These are phyloP conservation scores for Hermaeophaga mercurialis DNA, from an alignment of 2,888 invertebrate species.

Conservation along the genomic window DNA sequence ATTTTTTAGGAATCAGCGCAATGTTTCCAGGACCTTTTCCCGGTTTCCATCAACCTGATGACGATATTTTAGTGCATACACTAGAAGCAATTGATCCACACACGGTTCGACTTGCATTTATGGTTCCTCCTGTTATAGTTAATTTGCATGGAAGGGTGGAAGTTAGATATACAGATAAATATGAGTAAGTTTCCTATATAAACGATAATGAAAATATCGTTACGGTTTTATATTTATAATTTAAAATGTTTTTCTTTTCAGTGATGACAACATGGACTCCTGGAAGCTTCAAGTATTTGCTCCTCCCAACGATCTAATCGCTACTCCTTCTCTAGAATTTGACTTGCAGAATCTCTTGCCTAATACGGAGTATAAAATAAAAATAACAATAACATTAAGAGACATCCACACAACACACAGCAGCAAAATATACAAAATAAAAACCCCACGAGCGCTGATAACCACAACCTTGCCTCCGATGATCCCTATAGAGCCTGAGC, in stretches of 20 bases:
- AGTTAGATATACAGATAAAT: slow-evolving; percentile 81
- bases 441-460: slow-evolving; percentile 65
- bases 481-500: slow-evolving; percentile 73
- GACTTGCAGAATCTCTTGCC: slow-evolving; percentile 77
- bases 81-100: slow-evolving; percentile 79
- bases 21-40: slow-evolving; percentile 51
- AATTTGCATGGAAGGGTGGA: slow-evolving; percentile 88
- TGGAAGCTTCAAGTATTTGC: slow-evolving; percentile 89
- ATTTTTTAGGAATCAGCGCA: slow-evolving; percentile 27
- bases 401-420: slow-evolving; percentile 79
- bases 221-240: no score
- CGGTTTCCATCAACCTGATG: slow-evolving; percentile 52
- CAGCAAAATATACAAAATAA: slow-evolving; percentile 76
- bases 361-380: slow-evolving; percentile 80
- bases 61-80: slow-evolving; percentile 62
- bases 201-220: no score
- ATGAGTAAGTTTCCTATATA: slow-evolving; percentile 68
- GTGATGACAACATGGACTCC: slow-evolving; percentile 66
- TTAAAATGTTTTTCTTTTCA: not conserved
- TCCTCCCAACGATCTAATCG: slow-evolving; percentile 83
- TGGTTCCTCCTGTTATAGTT: slow-evolving; percentile 80
- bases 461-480: slow-evolving; percentile 64
- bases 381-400: slow-evolving; percentile 78
- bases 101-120: slow-evolving; percentile 81
- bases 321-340: slow-evolving; percentile 85